phyloP scores from a whole-genome alignment of 2,113 vertebrate species.

The Sterna hirundo region DNA sequence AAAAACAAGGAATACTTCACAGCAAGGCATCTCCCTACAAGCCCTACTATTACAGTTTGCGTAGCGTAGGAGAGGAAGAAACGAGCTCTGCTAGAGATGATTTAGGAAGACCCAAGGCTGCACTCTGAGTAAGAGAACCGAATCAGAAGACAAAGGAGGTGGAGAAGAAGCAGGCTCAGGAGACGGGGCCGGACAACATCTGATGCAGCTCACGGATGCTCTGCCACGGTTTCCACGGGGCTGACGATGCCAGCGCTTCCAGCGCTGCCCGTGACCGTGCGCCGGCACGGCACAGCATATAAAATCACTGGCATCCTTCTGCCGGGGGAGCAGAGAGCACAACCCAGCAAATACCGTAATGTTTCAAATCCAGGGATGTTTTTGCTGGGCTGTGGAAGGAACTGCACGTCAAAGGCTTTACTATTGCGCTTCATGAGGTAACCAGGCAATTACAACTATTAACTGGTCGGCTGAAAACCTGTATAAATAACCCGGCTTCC shows the following conservation, averaged over 20 bases:
- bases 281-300: background rate
- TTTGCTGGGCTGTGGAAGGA: background rate
- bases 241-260: background rate
- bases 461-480: constrained; percentile 23
- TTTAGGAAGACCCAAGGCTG: background rate
- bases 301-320: background rate
- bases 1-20: constrained; percentile 49
- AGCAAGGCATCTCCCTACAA: constrained; percentile 29
- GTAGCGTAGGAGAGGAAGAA: background rate
- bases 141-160: constrained; percentile 16
- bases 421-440: constrained; percentile 15
- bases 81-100: background rate
- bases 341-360: background rate
- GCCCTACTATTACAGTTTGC: background rate
- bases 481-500: constrained; percentile 22
- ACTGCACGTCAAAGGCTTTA: constrained; percentile 12
- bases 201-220: accelerated
- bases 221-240: background rate
- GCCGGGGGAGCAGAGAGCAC: background rate
- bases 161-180: background rate
- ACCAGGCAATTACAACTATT: constrained; percentile 45
- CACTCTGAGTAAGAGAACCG: background rate
- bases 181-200: background rate
- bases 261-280: background rate
- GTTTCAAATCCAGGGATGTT: background rate